Evolutionary conservation across 2,797 vertebrate species (phyloP).

Genomic region (Microhierax caerulescens): DNA sequence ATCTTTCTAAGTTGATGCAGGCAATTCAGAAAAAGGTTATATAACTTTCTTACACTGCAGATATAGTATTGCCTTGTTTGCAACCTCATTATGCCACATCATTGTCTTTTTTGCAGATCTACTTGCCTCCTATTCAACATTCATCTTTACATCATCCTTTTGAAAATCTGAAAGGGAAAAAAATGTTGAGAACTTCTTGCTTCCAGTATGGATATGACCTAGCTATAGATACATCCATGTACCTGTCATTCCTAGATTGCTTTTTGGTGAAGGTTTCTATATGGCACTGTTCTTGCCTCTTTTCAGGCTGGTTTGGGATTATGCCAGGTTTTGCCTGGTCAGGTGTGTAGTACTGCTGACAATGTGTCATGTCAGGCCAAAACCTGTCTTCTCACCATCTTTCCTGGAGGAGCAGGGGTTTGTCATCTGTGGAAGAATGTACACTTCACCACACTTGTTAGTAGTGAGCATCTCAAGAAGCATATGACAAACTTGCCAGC

Average conservation of each 20-base stretch:
- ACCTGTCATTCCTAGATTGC: not conserved
- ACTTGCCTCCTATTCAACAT: not conserved
- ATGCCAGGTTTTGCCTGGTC: not conserved
- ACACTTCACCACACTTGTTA: not conserved
- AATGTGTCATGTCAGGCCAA: not conserved
- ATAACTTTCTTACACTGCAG: not conserved
- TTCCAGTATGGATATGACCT: not conserved
- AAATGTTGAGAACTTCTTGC: not conserved
- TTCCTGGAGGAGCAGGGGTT: not conserved
- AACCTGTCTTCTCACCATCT: not conserved
- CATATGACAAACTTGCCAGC: not conserved
- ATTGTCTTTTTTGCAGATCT: not conserved
- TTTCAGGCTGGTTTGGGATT: not conserved
- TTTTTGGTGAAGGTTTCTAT: not conserved
- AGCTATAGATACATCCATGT: not conserved
- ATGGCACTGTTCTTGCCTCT: not conserved
- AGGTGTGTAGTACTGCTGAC: not conserved
- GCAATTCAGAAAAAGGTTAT: not conserved
- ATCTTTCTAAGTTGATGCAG: not conserved
- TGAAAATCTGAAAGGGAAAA: not conserved
- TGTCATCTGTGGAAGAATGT: not conserved
- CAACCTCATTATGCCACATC: conserved; percentile 15
- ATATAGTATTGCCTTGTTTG: not conserved
- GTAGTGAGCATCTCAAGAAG: not conserved
- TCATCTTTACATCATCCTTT: not conserved